These are phyloP conservation scores for Nothoprocta perdicaria DNA, from an alignment of 2,113 vertebrate species.

Conservation along the genomic window DNA sequence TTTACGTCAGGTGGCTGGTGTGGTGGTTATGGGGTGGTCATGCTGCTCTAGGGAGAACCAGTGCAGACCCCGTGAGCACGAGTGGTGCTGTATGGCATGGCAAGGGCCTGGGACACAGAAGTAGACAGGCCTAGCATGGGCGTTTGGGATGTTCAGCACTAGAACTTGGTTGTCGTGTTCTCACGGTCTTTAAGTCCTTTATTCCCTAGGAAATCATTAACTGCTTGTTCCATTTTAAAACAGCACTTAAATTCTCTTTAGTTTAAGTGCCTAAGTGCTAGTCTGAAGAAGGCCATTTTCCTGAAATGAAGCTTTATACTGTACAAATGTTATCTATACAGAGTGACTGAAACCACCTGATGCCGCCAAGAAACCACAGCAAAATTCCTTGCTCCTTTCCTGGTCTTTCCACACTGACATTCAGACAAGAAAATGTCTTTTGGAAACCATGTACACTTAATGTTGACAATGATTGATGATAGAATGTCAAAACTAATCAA, in stretches of 20 bases:
- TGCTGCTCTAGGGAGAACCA: background rate
- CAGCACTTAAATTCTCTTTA: background rate
- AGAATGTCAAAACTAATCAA: background rate
- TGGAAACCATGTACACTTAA: background rate
- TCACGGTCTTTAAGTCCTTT: background rate
- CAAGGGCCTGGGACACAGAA: background rate
- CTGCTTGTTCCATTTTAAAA: background rate
- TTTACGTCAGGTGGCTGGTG: background rate
- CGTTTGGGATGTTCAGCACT: background rate
- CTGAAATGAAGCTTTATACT: background rate
- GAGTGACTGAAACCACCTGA: no score
- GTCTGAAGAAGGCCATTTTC: background rate
- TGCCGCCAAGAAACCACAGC: no score
- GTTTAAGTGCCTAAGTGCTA: background rate
- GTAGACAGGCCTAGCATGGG: background rate
- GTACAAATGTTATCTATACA: background rate
- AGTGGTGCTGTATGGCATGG: background rate
- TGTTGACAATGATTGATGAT: background rate
- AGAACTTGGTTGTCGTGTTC: background rate
- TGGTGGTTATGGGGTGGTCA: rapidly evolving
- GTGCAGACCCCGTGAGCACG: rapidly evolving
- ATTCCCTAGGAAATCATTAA: background rate
- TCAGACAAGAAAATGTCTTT: background rate
- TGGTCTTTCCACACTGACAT: background rate
- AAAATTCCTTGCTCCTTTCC: no score